phyloP scores from a whole-genome alignment of 2,113 vertebrate species.

The Atherinomorus stipes region DNA sequence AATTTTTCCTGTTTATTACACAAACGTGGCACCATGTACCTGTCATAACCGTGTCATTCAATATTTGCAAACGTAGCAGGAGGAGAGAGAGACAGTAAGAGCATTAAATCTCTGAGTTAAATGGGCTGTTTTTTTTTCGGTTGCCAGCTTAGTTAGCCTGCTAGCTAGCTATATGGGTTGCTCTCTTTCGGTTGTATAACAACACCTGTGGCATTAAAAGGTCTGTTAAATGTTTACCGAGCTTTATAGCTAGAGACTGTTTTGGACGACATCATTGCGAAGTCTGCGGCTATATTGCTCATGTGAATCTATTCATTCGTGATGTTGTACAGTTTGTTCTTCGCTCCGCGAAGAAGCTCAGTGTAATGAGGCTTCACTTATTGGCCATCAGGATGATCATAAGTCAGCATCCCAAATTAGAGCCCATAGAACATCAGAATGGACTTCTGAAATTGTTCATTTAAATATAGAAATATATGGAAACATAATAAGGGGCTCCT shows the following conservation, averaged over 20 bases:
- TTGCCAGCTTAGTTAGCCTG: slow-evolving; percentile 75
- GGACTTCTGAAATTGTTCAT: neutral
- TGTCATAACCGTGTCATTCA: slow-evolving; percentile 6
- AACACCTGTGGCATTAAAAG: slow-evolving; percentile 74
- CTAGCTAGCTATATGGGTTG: slow-evolving; percentile 62
- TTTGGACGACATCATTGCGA: neutral
- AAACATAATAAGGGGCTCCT: no score
- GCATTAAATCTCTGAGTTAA: slow-evolving; percentile 36
- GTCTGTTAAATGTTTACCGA: slow-evolving; percentile 14
- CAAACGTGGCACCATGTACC: neutral
- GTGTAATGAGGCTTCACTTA: slow-evolving; percentile 40
- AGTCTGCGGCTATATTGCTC: neutral
- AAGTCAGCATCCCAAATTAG: slow-evolving; percentile 28
- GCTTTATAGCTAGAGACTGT: neutral
- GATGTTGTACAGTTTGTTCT: slow-evolving; percentile 19
- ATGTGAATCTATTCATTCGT: slow-evolving; percentile 22
- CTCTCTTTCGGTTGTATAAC: slow-evolving; percentile 72
- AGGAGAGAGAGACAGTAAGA: slow-evolving; percentile 26
- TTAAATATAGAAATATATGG: neutral
- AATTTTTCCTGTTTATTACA: slow-evolving; percentile 14
- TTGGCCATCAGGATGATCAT: slow-evolving; percentile 29
- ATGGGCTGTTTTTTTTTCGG: slow-evolving; percentile 46
- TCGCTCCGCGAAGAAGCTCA: slow-evolving; percentile 34
- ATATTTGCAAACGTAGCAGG: neutral
- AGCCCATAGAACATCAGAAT: neutral